phyloP scores from a whole-genome alignment of 2,888 invertebrate species.

The Tubulanus polymorphus region DNA sequence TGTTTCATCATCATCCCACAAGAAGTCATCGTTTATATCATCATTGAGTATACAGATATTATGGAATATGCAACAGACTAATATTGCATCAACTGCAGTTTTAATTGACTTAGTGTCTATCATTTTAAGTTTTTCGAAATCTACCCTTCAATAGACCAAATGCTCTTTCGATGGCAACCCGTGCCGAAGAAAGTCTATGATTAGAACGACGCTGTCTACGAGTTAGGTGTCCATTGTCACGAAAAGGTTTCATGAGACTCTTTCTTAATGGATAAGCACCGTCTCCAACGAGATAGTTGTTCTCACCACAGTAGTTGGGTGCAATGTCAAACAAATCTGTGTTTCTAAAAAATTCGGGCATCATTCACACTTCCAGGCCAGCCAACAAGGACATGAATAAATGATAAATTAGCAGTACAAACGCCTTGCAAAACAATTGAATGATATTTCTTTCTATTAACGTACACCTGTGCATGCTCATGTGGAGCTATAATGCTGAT shows the following conservation, averaged over 20 bases:
- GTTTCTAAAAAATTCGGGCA: constrained; percentile 12
- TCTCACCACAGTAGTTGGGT: too few relatives aligned
- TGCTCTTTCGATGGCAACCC: constrained; percentile 9
- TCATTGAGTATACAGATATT: too few relatives aligned
- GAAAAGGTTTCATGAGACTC: constrained; percentile 10
- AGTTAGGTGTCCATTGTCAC: background rate
- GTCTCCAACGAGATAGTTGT: constrained; percentile 14
- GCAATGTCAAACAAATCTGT: too few relatives aligned
- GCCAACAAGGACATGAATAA: constrained; percentile 5
- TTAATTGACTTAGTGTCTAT: too few relatives aligned
- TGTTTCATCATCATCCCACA: too few relatives aligned
- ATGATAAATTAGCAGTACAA: constrained; percentile 4
- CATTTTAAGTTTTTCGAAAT: too few relatives aligned
- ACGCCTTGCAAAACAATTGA: constrained; percentile 11
- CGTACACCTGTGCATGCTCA: constrained; percentile 9
- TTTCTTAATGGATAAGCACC: constrained; percentile 12
- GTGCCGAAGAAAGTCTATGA: constrained; percentile 8
- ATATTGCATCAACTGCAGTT: too few relatives aligned
- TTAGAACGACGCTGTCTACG: constrained; percentile 8
- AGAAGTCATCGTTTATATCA: too few relatives aligned
- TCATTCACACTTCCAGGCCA: constrained; percentile 16
- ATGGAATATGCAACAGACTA: too few relatives aligned
- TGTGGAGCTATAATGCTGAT: constrained; percentile 11
- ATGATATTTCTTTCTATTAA: constrained; percentile 14
- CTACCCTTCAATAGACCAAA: constrained; percentile 11